phyloP scores from a whole-genome alignment of 2,797 vertebrate species.

The Gadopsis bispinosus region DNA sequence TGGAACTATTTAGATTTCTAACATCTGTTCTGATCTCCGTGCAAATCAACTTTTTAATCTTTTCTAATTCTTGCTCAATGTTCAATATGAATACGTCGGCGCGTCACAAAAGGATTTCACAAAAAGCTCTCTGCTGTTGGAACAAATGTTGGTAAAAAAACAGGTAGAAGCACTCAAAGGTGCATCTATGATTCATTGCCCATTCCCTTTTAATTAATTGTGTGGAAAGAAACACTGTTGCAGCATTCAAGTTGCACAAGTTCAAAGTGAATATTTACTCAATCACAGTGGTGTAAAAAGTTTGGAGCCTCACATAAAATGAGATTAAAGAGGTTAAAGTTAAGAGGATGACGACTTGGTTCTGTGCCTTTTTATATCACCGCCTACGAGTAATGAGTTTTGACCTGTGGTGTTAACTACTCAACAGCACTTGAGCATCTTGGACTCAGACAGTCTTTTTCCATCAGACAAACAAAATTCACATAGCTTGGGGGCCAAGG shows the following conservation, averaged over 20 bases:
- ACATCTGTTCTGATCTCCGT: slow-evolving; percentile 17
- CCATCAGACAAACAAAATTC: slow-evolving; percentile 39
- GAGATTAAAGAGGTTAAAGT: slow-evolving; percentile 50
- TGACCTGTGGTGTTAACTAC: slow-evolving; percentile 64
- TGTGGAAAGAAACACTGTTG: slow-evolving; percentile 22
- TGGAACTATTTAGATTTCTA: slow-evolving; percentile 30
- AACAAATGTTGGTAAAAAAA: slow-evolving; percentile 37
- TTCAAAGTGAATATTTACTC: slow-evolving; percentile 56
- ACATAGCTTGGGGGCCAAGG: slow-evolving; percentile 27
- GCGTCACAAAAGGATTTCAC: slow-evolving; percentile 22
- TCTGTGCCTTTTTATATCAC: slow-evolving; percentile 52
- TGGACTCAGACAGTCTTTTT: slow-evolving; percentile 39
- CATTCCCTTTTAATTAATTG: slow-evolving; percentile 57
- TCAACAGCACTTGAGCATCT: slow-evolving; percentile 56
- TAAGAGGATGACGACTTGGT: slow-evolving; percentile 59
- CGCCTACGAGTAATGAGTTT: slow-evolving; percentile 64
- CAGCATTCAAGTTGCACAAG: slow-evolving; percentile 56
- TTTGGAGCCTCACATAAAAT: slow-evolving; percentile 52
- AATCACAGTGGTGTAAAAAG: slow-evolving; percentile 46
- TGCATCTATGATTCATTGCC: slow-evolving; percentile 22
- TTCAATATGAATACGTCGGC: slow-evolving; percentile 21
- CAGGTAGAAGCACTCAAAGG: slow-evolving; percentile 20
- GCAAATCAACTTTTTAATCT: slow-evolving; percentile 41
- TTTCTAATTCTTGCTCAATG: slow-evolving; percentile 13
- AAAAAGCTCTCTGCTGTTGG: slow-evolving; percentile 24